phyloP scores from a whole-genome alignment of 1,140 invertebrate genomes.

The Drosophila kepulauana region DNA sequence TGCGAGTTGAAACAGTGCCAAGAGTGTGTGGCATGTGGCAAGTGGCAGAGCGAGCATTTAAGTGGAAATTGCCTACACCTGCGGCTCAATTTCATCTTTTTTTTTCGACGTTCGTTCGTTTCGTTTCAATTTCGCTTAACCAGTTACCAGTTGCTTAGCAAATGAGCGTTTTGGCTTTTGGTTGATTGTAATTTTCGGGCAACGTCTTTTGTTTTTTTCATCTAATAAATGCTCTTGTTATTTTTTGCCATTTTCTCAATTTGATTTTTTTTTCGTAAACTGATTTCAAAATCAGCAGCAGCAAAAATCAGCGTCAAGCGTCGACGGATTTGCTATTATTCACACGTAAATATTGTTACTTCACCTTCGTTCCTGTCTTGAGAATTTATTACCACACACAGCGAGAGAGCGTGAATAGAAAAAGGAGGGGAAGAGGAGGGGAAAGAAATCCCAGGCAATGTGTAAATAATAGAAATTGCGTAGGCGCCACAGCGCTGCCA shows the following conservation, averaged over 20 bases:
- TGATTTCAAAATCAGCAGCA: slow-evolving; percentile 74
- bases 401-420: not conserved
- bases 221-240: slow-evolving; percentile 64
- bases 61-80: slow-evolving; percentile 82
- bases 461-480: slow-evolving; percentile 62
- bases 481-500: slow-evolving; percentile 45
- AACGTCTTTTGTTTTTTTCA: slow-evolving; percentile 43
- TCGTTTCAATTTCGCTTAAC: slow-evolving; percentile 45
- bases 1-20: slow-evolving; percentile 77
- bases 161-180: slow-evolving; percentile 10
- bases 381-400: slow-evolving; percentile 56
- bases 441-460: slow-evolving; percentile 7
- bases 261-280: slow-evolving; percentile 43
- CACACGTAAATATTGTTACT: slow-evolving; percentile 51
- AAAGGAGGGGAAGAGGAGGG: not conserved
- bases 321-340: slow-evolving; percentile 65
- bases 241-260: slow-evolving; percentile 36
- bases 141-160: slow-evolving; percentile 60
- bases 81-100: slow-evolving; percentile 82
- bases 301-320: slow-evolving; percentile 44
- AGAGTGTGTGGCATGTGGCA: slow-evolving; percentile 4
- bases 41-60: slow-evolving; percentile 64
- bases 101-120: slow-evolving; percentile 41
- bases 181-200: slow-evolving; percentile 23
- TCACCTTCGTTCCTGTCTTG: slow-evolving; percentile 25